These are phyloP conservation scores for Eulemur rufifrons DNA, from an alignment of 2,113 vertebrate genomes.

Conservation along the genomic window DNA sequence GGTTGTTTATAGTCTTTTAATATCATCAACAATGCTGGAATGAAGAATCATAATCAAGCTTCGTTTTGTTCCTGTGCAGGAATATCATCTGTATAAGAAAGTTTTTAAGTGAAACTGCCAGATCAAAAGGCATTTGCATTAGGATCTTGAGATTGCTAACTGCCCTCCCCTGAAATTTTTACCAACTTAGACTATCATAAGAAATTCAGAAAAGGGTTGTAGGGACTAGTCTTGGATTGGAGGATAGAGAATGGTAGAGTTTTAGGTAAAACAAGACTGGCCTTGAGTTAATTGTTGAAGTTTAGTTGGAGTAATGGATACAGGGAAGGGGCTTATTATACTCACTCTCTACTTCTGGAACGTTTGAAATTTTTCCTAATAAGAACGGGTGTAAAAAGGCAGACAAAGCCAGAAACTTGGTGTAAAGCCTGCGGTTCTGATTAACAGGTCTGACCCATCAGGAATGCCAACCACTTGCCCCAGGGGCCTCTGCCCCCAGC, in stretches of 20 bases:
- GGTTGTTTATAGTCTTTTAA: neutral
- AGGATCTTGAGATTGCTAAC: neutral
- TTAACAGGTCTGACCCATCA: constrained; percentile 34
- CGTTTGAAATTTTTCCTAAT: constrained; percentile 23
- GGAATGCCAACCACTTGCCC: neutral
- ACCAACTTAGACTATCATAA: neutral
- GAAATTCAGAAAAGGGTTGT: neutral
- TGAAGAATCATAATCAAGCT: neutral
- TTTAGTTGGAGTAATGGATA: neutral
- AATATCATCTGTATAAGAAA: neutral
- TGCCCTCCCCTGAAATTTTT: neutral
- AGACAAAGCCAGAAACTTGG: constrained; percentile 2
- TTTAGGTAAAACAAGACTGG: neutral
- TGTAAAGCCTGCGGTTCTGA: neutral
- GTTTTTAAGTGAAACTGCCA: neutral
- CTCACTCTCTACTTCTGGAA: neutral
- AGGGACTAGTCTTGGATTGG: neutral
- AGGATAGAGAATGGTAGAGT: neutral
- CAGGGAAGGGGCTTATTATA: neutral
- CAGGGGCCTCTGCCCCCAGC: neutral
- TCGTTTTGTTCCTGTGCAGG: neutral
- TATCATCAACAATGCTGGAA: neutral
- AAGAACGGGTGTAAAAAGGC: neutral
- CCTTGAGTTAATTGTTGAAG: neutral
- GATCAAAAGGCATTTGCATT: neutral